Percentiles rank a stretch among this genome's conserved stretches.
Conservation (phyloP, 2,888 invertebrate species). For the Theodoxus fluviatilis region DNA sequence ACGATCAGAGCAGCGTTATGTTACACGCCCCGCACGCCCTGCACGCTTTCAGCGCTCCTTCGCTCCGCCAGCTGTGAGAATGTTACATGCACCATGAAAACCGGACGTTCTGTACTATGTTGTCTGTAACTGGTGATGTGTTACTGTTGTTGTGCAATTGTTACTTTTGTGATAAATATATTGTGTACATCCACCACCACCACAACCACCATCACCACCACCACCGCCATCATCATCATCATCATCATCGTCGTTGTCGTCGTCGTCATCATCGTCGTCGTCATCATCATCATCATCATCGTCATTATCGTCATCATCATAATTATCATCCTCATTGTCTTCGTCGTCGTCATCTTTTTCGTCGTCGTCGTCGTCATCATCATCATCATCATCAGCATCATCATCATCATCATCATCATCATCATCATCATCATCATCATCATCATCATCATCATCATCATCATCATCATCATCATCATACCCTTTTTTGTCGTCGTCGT, state of each 20-base stretch:
- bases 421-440: constrained; percentile 25
- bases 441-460: constrained; percentile 12
- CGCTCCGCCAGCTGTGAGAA: too few relatives aligned
- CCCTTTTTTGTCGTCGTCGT: neutral
- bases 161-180: too few relatives aligned
- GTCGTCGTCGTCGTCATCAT: constrained; percentile 28
- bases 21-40: too few relatives aligned
- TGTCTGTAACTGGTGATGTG: too few relatives aligned
- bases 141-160: too few relatives aligned
- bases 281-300: constrained; percentile 28
- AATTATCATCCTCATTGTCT: neutral
- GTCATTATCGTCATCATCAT: constrained; percentile 18
- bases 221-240: neutral
- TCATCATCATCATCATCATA: constrained; percentile 15
- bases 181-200: too few relatives aligned
- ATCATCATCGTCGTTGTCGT: neutral
- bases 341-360: constrained; percentile 21
- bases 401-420: constrained; percentile 26
- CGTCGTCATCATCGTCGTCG: constrained; percentile 25
- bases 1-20: too few relatives aligned
- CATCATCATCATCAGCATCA: constrained; percentile 24
- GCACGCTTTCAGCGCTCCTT: too few relatives aligned
- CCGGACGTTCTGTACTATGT: too few relatives aligned
- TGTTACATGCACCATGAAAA: too few relatives aligned
- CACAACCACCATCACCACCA: neutral